Evolutionary conservation across 2,888 invertebrate species (phyloP).

Genomic region (Aricia artaxerxes): DNA sequence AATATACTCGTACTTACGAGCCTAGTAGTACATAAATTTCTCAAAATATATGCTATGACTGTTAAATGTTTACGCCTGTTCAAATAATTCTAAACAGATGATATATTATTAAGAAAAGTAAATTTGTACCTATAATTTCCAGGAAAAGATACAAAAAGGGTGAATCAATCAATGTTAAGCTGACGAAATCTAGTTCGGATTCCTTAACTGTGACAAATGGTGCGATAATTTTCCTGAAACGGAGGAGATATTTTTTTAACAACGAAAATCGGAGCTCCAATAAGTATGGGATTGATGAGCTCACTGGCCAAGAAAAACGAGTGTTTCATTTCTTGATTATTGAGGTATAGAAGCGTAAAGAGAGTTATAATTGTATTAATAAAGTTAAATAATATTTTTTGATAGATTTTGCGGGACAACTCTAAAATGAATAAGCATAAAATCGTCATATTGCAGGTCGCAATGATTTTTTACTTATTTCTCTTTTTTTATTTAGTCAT

Average conservation of each 20-base stretch:
- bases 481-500: no score
- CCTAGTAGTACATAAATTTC: no score
- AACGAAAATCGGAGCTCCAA: constrained; percentile 59
- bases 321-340: constrained; percentile 54
- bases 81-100: neutral
- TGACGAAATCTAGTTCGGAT: constrained; percentile 66
- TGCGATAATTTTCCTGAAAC: constrained; percentile 69
- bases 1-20: no score
- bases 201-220: constrained; percentile 71
- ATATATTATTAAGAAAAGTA: neutral
- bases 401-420: no score
- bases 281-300: constrained; percentile 71
- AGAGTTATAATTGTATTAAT: neutral
- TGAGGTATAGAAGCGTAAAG: constrained; percentile 42
- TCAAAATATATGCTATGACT: no score
- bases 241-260: constrained; percentile 55
- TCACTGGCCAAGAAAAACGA: constrained; percentile 61
- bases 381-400: no score
- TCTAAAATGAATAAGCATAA: no score
- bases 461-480: no score
- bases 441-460: no score
- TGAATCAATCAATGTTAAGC: constrained; percentile 73
- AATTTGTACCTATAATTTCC: constrained; percentile 29
- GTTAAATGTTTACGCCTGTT: neutral
- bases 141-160: constrained; percentile 50